Base-by-base conservation (phyloP, 2,888 invertebrate genomes). In the Elysia crispata region DNA sequence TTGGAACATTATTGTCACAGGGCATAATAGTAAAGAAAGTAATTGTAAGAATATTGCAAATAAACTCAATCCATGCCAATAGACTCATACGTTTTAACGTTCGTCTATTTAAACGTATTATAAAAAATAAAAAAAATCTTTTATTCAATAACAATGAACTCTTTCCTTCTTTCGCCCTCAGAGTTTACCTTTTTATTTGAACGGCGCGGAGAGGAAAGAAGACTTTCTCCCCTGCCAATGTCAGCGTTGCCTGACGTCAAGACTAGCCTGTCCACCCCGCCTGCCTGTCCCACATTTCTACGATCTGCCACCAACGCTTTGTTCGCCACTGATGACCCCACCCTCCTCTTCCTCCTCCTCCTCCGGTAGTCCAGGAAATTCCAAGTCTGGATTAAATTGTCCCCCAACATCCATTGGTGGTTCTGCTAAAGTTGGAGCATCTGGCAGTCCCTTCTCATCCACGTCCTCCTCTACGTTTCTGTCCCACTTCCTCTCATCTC, bases 161-260 rank as follows among this genome's bases (percentile, higher is more conserved):
- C n/a, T n/a, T n/a, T n/a, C n/a, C n/a, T n/a, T n/a, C n/a, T 6
- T 41, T 54, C 6, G 54, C 25, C 62, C 50, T 30, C 78, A 80
- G 73, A 67, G 75, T 8, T 73, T 79, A 18, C 75, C 80, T 18
- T 72, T 78, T 50, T 82, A 78, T 76, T 73, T 72, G 41, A 69
- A 67, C 25, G 60, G 54, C 28, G 73, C 73, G 15, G 79, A 76
- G 5, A 70, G 82, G 41, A 76, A 80, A 20, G 82, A 82, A 54
- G 82, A 82, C 28, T 82, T 82, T 41, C 79, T 80, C 0, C 66
- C 78, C 13, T 82, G 82, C 69, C 69, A 76, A 20, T 82, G 82
- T 60, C 66, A 76, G 28, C 20, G 72, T 1, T 82, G 82, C 18
- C 28, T 80, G 15, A 72, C 72, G 23, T 66, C 25, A 20, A 49